Conservation (phyloP, 92 coral and sea anemone genomes). For the Parazoanthus swiftii region DNA sequence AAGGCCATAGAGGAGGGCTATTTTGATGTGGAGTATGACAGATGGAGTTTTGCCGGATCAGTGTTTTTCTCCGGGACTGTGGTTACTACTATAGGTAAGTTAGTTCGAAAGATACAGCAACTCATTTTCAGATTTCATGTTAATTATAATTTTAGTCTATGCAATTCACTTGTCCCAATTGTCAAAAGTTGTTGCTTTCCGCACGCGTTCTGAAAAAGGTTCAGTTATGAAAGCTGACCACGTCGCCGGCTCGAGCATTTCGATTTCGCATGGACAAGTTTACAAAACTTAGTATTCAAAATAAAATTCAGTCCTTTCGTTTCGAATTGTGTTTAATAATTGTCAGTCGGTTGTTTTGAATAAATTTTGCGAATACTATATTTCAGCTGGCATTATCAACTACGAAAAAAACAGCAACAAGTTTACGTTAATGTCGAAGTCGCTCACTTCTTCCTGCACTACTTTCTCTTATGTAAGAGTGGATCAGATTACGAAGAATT, state of each 20-base stretch:
- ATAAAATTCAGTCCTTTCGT: neutral
- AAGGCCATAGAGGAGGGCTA: slow-evolving; percentile 98
- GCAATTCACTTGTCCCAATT: neutral
- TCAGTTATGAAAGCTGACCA: neutral
- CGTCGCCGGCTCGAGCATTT: neutral
- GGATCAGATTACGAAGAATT: neutral
- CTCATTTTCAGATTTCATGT: slow-evolving; percentile 14
- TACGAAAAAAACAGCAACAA: slow-evolving; percentile 1
- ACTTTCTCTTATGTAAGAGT: neutral
- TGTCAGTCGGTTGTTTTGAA: slow-evolving; percentile 27
- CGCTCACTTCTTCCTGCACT: neutral
- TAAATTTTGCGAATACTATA: slow-evolving; percentile 19
- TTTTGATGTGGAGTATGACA: slow-evolving; percentile 86
- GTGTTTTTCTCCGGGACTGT: slow-evolving; percentile 97
- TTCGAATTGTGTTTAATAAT: slow-evolving; percentile 29
- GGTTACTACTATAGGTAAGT: slow-evolving; percentile 96
- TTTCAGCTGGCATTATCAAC: slow-evolving; percentile 13
- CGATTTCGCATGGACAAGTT: neutral
- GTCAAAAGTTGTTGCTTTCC: neutral
- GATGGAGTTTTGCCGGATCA: slow-evolving; percentile 98
- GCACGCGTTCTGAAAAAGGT: neutral
- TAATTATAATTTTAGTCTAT: neutral
- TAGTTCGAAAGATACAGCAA: neutral
- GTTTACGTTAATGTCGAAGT: neutral
- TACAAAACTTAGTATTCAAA: slow-evolving; percentile 11